Evolutionary conservation across 2,888 invertebrate genomes (phyloP).

Genomic region (Spicauda simplicius): DNA sequence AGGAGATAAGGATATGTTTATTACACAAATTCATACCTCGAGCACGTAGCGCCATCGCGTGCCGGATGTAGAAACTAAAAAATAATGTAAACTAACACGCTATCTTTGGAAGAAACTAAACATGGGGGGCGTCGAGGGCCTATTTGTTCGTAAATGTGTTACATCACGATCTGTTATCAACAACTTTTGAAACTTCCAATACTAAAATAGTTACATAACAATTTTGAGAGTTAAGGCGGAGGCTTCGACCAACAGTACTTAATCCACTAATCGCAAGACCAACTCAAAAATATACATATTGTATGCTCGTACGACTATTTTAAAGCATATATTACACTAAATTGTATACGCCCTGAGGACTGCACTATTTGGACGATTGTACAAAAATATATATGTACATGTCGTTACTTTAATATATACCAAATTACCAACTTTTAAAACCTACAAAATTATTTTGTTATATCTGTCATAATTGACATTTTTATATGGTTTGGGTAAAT

Average conservation of each 20-base stretch:
- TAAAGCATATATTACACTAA: constrained; percentile 21
- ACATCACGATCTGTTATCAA: constrained; percentile 43
- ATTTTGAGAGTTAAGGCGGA: constrained; percentile 50
- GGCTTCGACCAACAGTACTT: constrained; percentile 34
- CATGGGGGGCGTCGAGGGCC: constrained; percentile 60
- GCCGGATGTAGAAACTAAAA: constrained; percentile 65
- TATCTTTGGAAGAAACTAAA: constrained; percentile 83
- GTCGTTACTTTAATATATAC: constrained; percentile 8
- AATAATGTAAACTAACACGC: constrained; percentile 71
- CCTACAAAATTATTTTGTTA: constrained; percentile 30
- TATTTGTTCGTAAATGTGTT: constrained; percentile 53
- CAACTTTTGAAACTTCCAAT: constrained; percentile 53
- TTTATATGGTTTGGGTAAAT: constrained; percentile 24
- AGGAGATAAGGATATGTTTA: constrained; percentile 83
- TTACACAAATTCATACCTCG: constrained; percentile 79
- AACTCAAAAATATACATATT: constrained; percentile 35
- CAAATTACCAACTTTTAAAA: constrained; percentile 13
- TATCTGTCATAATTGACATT: constrained; percentile 34
- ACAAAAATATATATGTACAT: constrained; percentile 34
- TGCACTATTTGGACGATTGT: constrained; percentile 17
- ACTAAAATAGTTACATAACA: constrained; percentile 52
- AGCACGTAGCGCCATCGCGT: constrained; percentile 55
- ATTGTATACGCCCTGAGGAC: constrained; percentile 3
- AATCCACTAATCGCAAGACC: constrained; percentile 1
- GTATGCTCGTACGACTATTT: constrained; percentile 13